Evolutionary conservation across 2,113 vertebrate genomes (phyloP).

Genomic region (Psophia crepitans): DNA sequence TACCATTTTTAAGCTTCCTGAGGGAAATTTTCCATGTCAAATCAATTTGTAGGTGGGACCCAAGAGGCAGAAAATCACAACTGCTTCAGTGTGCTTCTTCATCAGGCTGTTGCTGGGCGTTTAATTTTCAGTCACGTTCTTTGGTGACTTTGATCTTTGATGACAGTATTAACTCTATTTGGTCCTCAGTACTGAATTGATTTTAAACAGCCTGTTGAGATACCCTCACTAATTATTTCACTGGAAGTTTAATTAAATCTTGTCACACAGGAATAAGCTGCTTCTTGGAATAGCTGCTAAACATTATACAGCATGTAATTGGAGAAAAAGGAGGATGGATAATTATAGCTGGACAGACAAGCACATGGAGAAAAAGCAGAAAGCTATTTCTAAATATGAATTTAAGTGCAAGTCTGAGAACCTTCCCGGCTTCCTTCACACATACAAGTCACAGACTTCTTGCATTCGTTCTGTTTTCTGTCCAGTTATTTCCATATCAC

Average conservation of each 20-base stretch:
- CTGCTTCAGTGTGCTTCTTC: constrained; percentile 54
- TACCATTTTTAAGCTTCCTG: constrained; percentile 75
- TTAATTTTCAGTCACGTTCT: constrained; percentile 71
- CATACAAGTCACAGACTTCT: not conserved
- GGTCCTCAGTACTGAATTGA: constrained; percentile 65
- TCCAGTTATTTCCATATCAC: not conserved
- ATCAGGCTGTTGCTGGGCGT: constrained; percentile 59
- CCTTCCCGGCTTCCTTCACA: not conserved
- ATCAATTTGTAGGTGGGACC: constrained; percentile 77
- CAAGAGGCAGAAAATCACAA: constrained; percentile 69
- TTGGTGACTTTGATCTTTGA: constrained; percentile 77
- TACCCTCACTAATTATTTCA: constrained; percentile 80
- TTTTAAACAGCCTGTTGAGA: constrained; percentile 76
- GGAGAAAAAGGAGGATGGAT: constrained; percentile 16
- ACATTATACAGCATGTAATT: constrained; percentile 38
- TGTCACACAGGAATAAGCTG: constrained; percentile 75
- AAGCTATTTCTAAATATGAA: not conserved
- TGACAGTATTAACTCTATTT: constrained; percentile 83
- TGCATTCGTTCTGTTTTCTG: not conserved
- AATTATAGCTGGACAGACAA: constrained; percentile 14
- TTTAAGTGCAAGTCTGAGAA: not conserved
- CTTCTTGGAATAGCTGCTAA: constrained; percentile 56
- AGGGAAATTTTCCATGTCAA: constrained; percentile 77
- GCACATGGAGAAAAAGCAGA: not conserved
- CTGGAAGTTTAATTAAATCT: constrained; percentile 82